Percentiles rank a stretch among this genome's conserved stretches.
phyloP scores from a whole-genome alignment of 2,797 vertebrate genomes.

The Sebastes iracundus region DNA sequence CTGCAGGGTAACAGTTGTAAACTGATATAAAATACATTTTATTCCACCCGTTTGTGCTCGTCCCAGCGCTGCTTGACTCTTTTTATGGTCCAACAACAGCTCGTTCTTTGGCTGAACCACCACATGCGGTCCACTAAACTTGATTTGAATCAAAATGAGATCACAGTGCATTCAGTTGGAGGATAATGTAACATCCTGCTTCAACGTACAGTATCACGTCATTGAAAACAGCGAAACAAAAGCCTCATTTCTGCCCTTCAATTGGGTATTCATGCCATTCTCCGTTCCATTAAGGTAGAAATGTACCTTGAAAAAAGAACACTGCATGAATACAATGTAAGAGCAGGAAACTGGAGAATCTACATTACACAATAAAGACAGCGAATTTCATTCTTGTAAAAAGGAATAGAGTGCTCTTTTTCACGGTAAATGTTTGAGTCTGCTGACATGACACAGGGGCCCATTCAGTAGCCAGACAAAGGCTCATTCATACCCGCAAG shows the following conservation, averaged over 20 bases:
- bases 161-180: slow-evolving; percentile 4
- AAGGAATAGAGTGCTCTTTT: slow-evolving; percentile 10
- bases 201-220: not conserved
- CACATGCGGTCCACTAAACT: slow-evolving; percentile 13
- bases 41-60: not conserved
- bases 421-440: slow-evolving; percentile 25
- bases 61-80: not conserved
- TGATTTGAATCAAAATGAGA: slow-evolving; percentile 30
- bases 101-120: slow-evolving; percentile 9
- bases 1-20: not conserved
- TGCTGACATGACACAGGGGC: slow-evolving; percentile 67
- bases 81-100: slow-evolving; percentile 6
- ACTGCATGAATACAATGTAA: not conserved
- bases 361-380: not conserved
- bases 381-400: slow-evolving; percentile 6
- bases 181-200: slow-evolving; percentile 12
- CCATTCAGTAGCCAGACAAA: slow-evolving; percentile 74
- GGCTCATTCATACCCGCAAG: slow-evolving; percentile 71
- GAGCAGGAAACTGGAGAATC: not conserved
- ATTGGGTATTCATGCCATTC: not conserved
- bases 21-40: not conserved
- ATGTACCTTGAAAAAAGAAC: not conserved
- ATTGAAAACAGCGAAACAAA: slow-evolving; percentile 2
- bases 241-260: not conserved
- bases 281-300: not conserved